Base-by-base conservation (phyloP, 2,888 invertebrate species). In the Germaria angustata region DNA sequence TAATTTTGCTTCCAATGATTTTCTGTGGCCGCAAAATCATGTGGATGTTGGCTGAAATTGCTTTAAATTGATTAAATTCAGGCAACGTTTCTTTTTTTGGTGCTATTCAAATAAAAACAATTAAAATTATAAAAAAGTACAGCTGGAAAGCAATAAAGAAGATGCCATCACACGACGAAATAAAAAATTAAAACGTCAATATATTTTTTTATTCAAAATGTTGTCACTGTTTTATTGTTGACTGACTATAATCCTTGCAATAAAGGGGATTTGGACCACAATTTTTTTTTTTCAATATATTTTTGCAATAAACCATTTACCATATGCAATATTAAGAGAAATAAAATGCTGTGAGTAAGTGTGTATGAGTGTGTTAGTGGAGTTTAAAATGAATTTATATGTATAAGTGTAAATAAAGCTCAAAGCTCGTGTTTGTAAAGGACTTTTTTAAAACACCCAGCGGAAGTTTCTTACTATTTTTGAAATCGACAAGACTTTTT, bases 141-240 rank as follows among this genome's bases (percentile, higher is more conserved):
- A 20, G n/a, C 32, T n/a, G n/a, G 20, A 46, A 34, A 66, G 61
- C 49, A 15, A 28, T n/a, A 61, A 61, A 17, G 20, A 65, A 44
- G 15, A 55, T 65, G 5, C 22, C 28, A 53, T 59, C 44, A 59
- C 66, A 49, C 59, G 20, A 53, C n/a, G 41, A 59, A 79, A 71
- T 51, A 44, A 79, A 82, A 81, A 79, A 76, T 82, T 82, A 71
- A 65, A 53, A 79, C 71, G 79, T 73, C 82, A 82, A 79, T 79
- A 76, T 6, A 34, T 44, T 20, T 55, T 57, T 51, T 51, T 28
- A 11, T 57, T 55, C 0, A n/a, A 28, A 36, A 24, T 46, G 7
- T 53, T 46, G 51, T 15, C 55, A 17, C 59, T 80, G 39, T 66
- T 76, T 75, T 72, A 82, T 72, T 82, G 75, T 71, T 79, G 79